Conservation (phyloP, 2,113 vertebrate species). For the Erpornis zantholeuca region DNA sequence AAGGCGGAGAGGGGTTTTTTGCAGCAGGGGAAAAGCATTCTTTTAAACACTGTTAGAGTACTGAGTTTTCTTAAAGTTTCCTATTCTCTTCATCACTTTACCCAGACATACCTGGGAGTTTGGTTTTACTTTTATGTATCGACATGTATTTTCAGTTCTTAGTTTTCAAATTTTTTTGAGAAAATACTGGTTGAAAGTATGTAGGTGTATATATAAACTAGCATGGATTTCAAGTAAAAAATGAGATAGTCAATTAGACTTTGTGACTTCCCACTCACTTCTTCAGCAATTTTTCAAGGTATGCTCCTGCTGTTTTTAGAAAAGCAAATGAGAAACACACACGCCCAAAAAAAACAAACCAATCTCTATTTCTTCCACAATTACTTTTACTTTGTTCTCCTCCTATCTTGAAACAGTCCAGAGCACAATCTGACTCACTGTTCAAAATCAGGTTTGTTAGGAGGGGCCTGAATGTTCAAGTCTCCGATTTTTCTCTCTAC, state of each 20-base stretch:
- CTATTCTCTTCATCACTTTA: background rate
- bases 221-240: background rate
- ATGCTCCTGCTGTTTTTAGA: background rate
- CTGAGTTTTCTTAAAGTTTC: background rate
- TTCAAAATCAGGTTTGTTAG: background rate
- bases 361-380: background rate
- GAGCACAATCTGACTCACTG: background rate
- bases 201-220: background rate
- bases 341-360: background rate
- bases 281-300: background rate
- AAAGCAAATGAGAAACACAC: background rate
- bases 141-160: background rate
- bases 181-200: background rate
- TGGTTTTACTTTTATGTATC: background rate
- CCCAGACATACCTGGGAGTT: background rate
- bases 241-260: background rate
- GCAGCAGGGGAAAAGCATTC: background rate
- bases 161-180: background rate
- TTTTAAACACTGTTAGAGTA: background rate
- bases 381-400: background rate
- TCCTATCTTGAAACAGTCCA: background rate
- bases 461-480: background rate
- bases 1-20: background rate
- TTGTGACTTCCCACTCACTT: background rate
- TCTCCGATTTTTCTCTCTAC: background rate